These are phyloP conservation scores for Gymnocypris eckloni DNA, from an alignment of 2,797 vertebrate species.

Conservation along the genomic window DNA sequence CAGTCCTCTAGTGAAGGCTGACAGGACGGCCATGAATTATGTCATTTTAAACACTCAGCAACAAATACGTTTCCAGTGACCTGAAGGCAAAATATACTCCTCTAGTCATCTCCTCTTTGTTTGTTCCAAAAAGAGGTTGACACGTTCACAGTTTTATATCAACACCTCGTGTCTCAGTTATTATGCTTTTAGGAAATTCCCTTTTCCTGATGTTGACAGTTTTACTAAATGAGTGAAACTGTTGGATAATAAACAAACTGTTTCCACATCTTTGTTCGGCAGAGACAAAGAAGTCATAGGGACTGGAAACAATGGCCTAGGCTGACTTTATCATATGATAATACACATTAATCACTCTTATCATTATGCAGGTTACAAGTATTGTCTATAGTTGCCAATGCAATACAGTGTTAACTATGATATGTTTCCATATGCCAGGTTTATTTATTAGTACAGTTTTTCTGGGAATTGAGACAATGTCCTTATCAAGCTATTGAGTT, in stretches of 20 bases:
- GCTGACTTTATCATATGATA: neutral
- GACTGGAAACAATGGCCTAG: neutral
- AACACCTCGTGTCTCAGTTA: neutral
- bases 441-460: neutral
- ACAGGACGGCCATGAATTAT: neutral
- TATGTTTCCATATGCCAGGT: neutral
- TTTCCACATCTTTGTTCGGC: neutral
- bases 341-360: neutral
- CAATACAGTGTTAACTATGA: neutral
- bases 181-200: neutral
- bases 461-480: neutral
- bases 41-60: neutral
- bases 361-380: neutral
- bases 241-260: neutral
- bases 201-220: neutral
- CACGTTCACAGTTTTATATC: neutral
- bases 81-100: neutral
- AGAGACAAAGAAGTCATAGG: neutral
- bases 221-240: constrained; percentile 24
- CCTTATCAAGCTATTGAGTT: neutral
- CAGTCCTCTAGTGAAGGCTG: neutral
- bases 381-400: neutral
- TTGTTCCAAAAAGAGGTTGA: neutral
- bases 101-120: neutral
- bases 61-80: constrained; percentile 23